Evolutionary conservation across 2,113 vertebrate species (phyloP), one percentile per base, ranked within the genome.

Genomic region (Cettia cetti): DNA sequence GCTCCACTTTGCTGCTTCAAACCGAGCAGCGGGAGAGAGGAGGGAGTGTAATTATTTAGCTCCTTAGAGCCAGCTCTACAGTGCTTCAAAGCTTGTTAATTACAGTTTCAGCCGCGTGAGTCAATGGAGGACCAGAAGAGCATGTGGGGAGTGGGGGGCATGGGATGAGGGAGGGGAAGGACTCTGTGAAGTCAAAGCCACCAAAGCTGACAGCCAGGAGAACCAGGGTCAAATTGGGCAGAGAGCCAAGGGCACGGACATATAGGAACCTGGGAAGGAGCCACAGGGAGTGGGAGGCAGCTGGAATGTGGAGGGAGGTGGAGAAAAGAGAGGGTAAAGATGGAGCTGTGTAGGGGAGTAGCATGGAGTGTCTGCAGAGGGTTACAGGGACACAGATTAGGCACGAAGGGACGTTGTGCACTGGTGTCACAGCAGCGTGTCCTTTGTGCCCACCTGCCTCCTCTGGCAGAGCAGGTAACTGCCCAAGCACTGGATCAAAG

Each of bases 71-170:
- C 82, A 44, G 66, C 42, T 93, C 87, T 47, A 90, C 54, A 90
- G 94, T 92, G 90, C 95, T 95, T 95, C 87, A 72, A 59, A 82
- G 94, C 90, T 70, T 88, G 63, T 95, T 97, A 95, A 95, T 96
- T 96, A 97, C 93, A 82, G 66, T 61, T 95, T 87, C 63, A 87
- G 54, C 82, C 20, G 27, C 15, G 15, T 35, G 28, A 72, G 49
- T 79, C 78, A 72, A 71, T 31, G 54, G 50, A 74, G 82, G 84
- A 54, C 79, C 78, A 52, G 89, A 21, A 42, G 39, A 54, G 31
- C 47, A 31, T 16, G 82, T 40, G 65, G 60, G 28, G 27, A 33
- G 23, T 56, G 63, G 39, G 71, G 85, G 24, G 15, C 76, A 86
- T 0, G 0, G 44, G 63, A 15, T 3, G 3, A 72, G 53, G 42